Evolutionary conservation across 2,113 vertebrate species (phyloP).

Genomic region (Podarcis cretensis): DNA sequence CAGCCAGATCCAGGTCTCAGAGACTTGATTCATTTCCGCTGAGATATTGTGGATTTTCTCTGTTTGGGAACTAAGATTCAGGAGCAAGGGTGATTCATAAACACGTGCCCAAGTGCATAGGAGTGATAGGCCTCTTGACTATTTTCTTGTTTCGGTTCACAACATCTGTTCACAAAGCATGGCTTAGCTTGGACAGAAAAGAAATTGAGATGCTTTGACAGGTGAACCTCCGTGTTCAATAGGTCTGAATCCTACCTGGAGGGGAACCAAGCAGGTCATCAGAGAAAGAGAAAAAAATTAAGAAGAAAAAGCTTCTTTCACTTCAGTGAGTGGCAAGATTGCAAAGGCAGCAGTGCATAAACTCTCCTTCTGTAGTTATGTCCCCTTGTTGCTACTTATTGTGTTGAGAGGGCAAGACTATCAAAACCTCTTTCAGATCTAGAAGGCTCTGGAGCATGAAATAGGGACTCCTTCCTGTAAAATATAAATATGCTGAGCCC

Average conservation of each 20-base stretch:
- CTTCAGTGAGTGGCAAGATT: constrained; percentile 30
- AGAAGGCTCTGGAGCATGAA: constrained; percentile 31
- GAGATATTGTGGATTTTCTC: constrained; percentile 26
- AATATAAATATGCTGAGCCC: neutral
- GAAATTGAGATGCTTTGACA: constrained; percentile 37
- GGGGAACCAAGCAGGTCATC: constrained; percentile 33
- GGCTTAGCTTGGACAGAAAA: constrained; percentile 43
- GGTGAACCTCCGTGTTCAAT: constrained; percentile 39
- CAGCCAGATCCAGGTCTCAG: constrained; percentile 15
- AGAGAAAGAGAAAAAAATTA: constrained; percentile 27
- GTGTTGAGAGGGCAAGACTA: constrained; percentile 41
- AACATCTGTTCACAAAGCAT: constrained; percentile 45
- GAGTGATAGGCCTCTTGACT: constrained; percentile 21
- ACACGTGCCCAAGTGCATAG: neutral
- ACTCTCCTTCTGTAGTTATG: neutral
- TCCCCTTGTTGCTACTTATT: constrained; percentile 33
- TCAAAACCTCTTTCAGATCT: constrained; percentile 34
- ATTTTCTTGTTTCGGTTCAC: constrained; percentile 55
- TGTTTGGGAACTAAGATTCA: neutral
- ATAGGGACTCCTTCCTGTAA: constrained; percentile 22
- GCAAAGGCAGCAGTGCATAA: constrained; percentile 10
- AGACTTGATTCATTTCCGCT: fast-evolving
- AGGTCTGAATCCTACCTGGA: constrained; percentile 39
- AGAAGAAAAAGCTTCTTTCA: constrained; percentile 39
- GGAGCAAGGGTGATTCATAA: constrained; percentile 25